Percentiles rank a stretch among this genome's conserved stretches.
These are phyloP conservation scores for Neuroscelio doddi DNA, from an alignment of 2,888 invertebrate genomes.

Conservation along the genomic window DNA sequence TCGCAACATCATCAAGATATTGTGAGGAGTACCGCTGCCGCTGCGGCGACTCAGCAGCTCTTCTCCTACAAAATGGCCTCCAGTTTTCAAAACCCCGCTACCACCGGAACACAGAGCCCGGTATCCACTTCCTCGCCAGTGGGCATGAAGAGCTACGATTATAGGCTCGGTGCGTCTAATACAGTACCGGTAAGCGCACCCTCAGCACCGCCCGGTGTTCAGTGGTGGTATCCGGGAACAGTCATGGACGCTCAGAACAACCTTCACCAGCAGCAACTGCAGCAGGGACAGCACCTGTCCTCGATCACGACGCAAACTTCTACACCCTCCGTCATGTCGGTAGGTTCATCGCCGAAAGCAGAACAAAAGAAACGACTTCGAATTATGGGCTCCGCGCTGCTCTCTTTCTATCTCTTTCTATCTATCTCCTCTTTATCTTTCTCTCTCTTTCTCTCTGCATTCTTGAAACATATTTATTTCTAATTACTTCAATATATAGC, in stretches of 20 bases:
- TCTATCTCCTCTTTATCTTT: too few species aligned
- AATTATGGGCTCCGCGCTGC: too few species aligned
- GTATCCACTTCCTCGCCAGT: conserved; percentile 78
- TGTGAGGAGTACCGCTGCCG: conserved; percentile 76
- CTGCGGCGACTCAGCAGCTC: conserved; percentile 79
- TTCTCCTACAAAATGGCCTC: conserved; percentile 91
- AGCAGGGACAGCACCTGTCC: conserved; percentile 71
- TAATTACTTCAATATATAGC: too few species aligned
- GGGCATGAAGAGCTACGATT: conserved; percentile 78
- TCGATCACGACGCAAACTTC: conserved; percentile 69
- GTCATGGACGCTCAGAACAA: conserved; percentile 77
- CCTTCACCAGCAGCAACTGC: conserved; percentile 76
- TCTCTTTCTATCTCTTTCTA: too few species aligned
- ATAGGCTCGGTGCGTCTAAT: conserved; percentile 77
- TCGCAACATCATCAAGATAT: conserved; percentile 73
- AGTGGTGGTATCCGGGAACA: conserved; percentile 85
- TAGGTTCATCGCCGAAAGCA: conserved; percentile 56
- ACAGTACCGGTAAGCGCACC: conserved; percentile 64
- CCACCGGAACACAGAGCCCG: conserved; percentile 78
- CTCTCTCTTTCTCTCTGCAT: too few species aligned
- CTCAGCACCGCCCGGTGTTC: conserved; percentile 74
- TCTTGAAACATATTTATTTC: too few species aligned
- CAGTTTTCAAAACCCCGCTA: conserved; percentile 83
- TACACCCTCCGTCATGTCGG: conserved; percentile 69
- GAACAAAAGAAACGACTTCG: conserved; percentile 19